Base-by-base conservation (phyloP, 2,113 vertebrate genomes). In the Oryzias curvinotus region DNA sequence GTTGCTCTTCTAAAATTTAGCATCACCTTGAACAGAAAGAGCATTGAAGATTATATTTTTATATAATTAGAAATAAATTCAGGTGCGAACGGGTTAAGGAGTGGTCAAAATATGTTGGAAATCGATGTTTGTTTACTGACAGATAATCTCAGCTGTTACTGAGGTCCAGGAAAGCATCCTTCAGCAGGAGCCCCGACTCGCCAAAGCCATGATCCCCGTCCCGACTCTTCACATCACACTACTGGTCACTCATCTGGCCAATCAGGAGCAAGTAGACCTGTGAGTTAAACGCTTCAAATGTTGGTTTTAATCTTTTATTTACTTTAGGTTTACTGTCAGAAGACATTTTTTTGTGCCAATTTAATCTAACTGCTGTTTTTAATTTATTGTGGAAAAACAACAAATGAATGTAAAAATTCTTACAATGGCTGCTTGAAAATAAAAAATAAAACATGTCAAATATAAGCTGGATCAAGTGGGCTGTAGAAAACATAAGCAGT, bases 181-280 rank as follows among this genome's bases (percentile, higher is more conserved):
- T 74, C 81, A 93, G 77, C 92, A 94, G 74, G 95, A 99, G 75
- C 62, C 91, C 41, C 93, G 85, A 46, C 80, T 98, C 70, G 90
- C 92, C 50, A 91, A 85, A 86, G 93, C 94, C 36, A 94, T 98
- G 93, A 85, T 92, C 72, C 84, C 55, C 2, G 62, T 91, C 47
- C 93, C 92, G 18, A 95, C 93, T 0, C 92, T 98, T 36, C 97
- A 99, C 71, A 75, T 98, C 68, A 99, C 97, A 0, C 90, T 98
- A 36, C 87, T 98, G 5, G 92, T 98, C 87, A 94, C 95, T 80
- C 90, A 94, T 77, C 89, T 99, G 51, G 84, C 93, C 61, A 94
- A 45, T 71, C 90, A 96, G 86, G 93, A 95, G 76, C 94, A 96
- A 84, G 80, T 98, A 28, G 87, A 88, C 61, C 52, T 77, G 97